Base-by-base conservation (phyloP, 2,797 vertebrate species). In the Tapirus indicus region DNA sequence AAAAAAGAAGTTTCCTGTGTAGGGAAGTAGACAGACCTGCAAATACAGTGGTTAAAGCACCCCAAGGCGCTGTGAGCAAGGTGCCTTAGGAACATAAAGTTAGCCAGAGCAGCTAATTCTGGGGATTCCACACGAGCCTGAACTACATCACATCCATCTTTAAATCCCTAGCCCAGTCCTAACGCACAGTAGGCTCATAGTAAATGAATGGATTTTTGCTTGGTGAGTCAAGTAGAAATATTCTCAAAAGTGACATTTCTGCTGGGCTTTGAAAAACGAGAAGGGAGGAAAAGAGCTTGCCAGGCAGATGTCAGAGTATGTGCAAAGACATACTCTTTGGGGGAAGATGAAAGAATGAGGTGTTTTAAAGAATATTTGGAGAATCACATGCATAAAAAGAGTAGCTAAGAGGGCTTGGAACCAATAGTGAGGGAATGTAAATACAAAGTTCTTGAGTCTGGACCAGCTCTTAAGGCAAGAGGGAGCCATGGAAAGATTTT, bases 241-340 rank as follows among this genome's bases (percentile, higher is more conserved):
- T 69, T 93, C 69, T 49, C 47, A n/a, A 54, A 66, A 94, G 41
- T 86, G 54, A 78, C 54, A 88, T 88, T 86, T 88, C 44, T 89
- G 4, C 74, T 83, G 52, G 74, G 64, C 69, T 95, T 78, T 92
- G 35, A 71, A 83, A 60, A 68, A 38, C 7, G 14, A 74, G 49
- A 68, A 52, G 78, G 18, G 20, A 69, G 35, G 25, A 27, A 85
- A 80, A 56, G 27, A 75, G 32, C 66, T 95, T 35, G 8, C 32
- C 82, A 88, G 85, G 71, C 66, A 96, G 62, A 64, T 75, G 62
- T 88, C 91, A 64, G 74, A 69, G 7, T 18, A 8, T 18, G 52
- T 54, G 21, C 62, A 62, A 58, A 80, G 66, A 32, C 32, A 5
- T 0, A 14, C 49, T 52, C 49, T 52, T 52, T 16, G 1, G 66